phyloP scores from a whole-genome alignment of 2,797 vertebrate genomes.

The Vireo griseus region DNA sequence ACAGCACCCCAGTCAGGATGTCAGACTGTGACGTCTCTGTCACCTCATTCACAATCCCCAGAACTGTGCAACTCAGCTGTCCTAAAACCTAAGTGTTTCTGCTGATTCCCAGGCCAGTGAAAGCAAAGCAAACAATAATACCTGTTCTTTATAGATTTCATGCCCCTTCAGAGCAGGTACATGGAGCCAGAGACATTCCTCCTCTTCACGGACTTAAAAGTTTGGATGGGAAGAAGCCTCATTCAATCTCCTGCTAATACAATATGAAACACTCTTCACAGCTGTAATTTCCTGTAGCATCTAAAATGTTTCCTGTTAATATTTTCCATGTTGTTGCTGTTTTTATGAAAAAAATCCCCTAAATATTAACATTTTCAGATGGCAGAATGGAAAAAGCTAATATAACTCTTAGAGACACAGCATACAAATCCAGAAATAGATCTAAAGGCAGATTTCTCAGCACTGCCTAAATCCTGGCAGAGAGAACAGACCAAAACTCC shows the following conservation, averaged over 20 bases:
- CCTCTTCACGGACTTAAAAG: not conserved
- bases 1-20: accelerated
- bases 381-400: constrained; percentile 33
- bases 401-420: not conserved
- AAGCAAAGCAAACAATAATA: not conserved
- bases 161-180: not conserved
- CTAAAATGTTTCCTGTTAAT: constrained; percentile 64
- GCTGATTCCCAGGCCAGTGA: not conserved
- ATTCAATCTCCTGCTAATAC: constrained; percentile 34
- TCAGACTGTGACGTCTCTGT: not conserved
- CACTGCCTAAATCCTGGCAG: constrained; percentile 19
- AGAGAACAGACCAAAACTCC: not conserved
- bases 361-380: constrained; percentile 54
- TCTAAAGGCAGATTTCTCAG: constrained; percentile 37
- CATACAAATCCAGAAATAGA: constrained; percentile 48
- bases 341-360: constrained; percentile 17
- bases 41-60: not conserved
- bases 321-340: constrained; percentile 51
- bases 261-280: constrained; percentile 18
- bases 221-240: constrained; percentile 1
- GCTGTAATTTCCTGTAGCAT: constrained; percentile 64
- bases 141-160: not conserved
- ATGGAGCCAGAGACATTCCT: not conserved
- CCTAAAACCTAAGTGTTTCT: not conserved
- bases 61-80: not conserved